Percentiles rank a stretch among this genome's conserved stretches.
phyloP scores from a whole-genome alignment of 2,797 vertebrate genomes.

The Microcaecilia unicolor region DNA sequence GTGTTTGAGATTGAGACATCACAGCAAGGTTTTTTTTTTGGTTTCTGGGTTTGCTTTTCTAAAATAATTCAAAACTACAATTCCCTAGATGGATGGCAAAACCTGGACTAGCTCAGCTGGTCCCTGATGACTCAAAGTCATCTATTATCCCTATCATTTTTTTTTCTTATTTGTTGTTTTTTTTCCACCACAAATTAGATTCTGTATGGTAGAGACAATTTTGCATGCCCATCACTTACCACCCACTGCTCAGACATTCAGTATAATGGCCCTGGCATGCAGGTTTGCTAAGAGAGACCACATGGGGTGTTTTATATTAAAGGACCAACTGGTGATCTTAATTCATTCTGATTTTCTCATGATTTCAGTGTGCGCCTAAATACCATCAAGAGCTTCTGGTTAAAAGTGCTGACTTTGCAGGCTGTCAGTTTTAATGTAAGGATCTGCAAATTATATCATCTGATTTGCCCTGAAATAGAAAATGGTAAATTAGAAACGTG shows the following conservation, averaged over 20 bases:
- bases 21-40: too few relatives aligned
- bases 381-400: slow-evolving; percentile 35
- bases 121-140: too few relatives aligned
- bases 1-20: too few relatives aligned
- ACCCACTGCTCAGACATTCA: slow-evolving; percentile 16
- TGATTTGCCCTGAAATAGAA: slow-evolving; percentile 31
- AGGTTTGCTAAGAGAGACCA: slow-evolving; percentile 15
- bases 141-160: slow-evolving; percentile 21
- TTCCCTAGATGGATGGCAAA: too few relatives aligned
- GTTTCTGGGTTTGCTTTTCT: too few relatives aligned
- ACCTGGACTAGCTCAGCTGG: too few relatives aligned
- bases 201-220: neutral
- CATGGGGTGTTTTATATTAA: slow-evolving; percentile 35
- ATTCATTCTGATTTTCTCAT: slow-evolving; percentile 34
- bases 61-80: too few relatives aligned
- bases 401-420: slow-evolving; percentile 37
- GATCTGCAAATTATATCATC: slow-evolving; percentile 21
- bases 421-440: slow-evolving; percentile 33
- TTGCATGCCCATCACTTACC: slow-evolving; percentile 18
- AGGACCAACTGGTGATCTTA: slow-evolving; percentile 27
- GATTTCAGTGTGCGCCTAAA: slow-evolving; percentile 31
- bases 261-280: slow-evolving; percentile 15
- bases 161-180: slow-evolving; percentile 23
- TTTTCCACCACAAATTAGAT: slow-evolving; percentile 28
- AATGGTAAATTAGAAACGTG: slow-evolving; percentile 40